Evolutionary conservation across 64 coral and sea anemone species (phyloP), one percentile per base, ranked within the genome.

Genomic region (Stichodactyla helianthus): DNA sequence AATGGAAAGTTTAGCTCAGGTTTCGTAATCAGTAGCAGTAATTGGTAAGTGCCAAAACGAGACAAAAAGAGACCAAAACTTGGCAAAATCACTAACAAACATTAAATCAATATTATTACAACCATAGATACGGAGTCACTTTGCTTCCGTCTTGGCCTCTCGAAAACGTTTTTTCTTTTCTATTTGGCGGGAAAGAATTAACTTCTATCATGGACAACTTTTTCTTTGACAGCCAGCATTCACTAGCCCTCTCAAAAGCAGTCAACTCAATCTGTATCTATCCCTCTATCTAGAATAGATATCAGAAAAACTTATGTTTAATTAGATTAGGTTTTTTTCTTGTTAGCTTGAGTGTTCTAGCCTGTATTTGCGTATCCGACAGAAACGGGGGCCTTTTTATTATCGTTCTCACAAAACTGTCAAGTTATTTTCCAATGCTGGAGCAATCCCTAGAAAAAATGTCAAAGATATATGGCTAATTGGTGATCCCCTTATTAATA

Each of bases 61-160:
- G 25, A 74, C 25, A 28, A 74, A 74, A 31, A 74, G 12, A 10
- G 23, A 74, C 6, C 68, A 74, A 10, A 31, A 27, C 9, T 31
- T 23, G 19, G 11, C n/a, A 25, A 31, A 74, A 74, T 27, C 68
- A 28, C 68, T 74, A 23, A 74, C 9, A 74, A 74, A 31, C 7
- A n/a, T 74, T 74, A 74, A 31, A 74, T 74, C 68, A 74, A 74
- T 74, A 74, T 74, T 74, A 74, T 74, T 74, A 27, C 68, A 74
- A 35, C 68, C 68, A 9, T 74, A 27, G 68, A 74, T 74, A 74
- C n/a, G n/a, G 10, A 74, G 68, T 74, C 23, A 74, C 68, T 23
- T 74, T 74, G 10, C 68, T 74, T 74, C 68, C 68, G 68, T 31
- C 68, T 2, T 11, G 5, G 23, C 9, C 68, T 13, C 68, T 31